Evolutionary conservation across 1,140 invertebrate genomes (phyloP), one percentile per base, ranked within the genome.

Genomic region (Leptopilina boulardi): DNA sequence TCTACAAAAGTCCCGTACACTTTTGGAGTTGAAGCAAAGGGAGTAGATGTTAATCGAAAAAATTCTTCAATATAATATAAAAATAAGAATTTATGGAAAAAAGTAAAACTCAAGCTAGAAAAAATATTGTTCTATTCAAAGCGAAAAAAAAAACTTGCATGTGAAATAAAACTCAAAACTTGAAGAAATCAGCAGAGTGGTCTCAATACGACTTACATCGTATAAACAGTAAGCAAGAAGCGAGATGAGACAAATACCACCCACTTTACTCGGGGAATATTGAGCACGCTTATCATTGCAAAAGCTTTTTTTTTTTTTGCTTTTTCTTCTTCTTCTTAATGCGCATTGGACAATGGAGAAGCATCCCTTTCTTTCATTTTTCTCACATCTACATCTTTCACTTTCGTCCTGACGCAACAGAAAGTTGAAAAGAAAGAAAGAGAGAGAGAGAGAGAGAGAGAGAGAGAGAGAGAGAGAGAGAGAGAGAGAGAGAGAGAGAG

Each of bases 111-210:
- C n/a, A n/a, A n/a, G n/a, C n/a, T n/a, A n/a, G n/a, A n/a, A n/a
- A n/a, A n/a, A n/a, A n/a, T n/a, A n/a, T n/a, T n/a, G n/a, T n/a
- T n/a, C n/a, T n/a, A n/a, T n/a, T n/a, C n/a, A n/a, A n/a, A n/a
- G n/a, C n/a, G n/a, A n/a, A n/a, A n/a, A n/a, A n/a, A n/a, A n/a
- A n/a, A n/a, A n/a, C n/a, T n/a, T n/a, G n/a, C n/a, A n/a, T n/a
- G n/a, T n/a, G n/a, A n/a, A n/a, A n/a, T n/a, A n/a, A n/a, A n/a
- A n/a, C n/a, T n/a, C n/a, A n/a, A n/a, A n/a, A 84, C 80, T 84
- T 84, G 77, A 77, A 84, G 82, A 84, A 84, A 84, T 82, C 79
- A 84, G 77, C 26, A 75, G 73, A 75, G 71, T 76, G 77, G 77
- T 70, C 78, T 76, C 44, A 75, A 77, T 80, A 77, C 81, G 73